These are phyloP conservation scores for Bucco capensis DNA, from an alignment of 2,113 vertebrate species.

Conservation along the genomic window DNA sequence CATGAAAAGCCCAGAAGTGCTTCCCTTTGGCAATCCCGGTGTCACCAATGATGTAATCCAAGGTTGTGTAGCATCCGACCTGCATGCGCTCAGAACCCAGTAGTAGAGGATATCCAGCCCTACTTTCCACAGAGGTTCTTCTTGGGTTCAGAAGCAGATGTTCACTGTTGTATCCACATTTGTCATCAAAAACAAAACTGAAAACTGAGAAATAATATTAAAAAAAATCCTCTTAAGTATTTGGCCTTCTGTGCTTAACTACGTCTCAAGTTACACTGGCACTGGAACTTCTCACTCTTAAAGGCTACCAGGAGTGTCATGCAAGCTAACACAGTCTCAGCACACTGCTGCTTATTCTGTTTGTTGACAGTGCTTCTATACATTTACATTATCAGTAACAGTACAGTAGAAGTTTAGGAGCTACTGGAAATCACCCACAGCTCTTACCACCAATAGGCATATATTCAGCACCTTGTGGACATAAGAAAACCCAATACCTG, in stretches of 20 bases:
- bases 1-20: slow-evolving; percentile 92
- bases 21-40: slow-evolving; percentile 87
- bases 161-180: slow-evolving; percentile 90
- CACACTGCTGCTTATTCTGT: neutral
- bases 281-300: neutral
- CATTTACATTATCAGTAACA: neutral
- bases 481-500: slow-evolving; percentile 72
- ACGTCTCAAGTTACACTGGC: neutral
- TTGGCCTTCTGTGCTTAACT: neutral
- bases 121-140: slow-evolving; percentile 87
- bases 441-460: neutral
- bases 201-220: slow-evolving; percentile 78
- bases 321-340: neutral
- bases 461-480: neutral
- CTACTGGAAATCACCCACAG: neutral
- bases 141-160: slow-evolving; percentile 82
- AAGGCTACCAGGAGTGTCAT: neutral
- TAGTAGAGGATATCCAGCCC: slow-evolving; percentile 85
- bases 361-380: neutral
- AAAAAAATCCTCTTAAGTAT: neutral
- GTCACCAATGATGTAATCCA: slow-evolving; percentile 94
- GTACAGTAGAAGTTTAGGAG: neutral
- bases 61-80: slow-evolving; percentile 84
- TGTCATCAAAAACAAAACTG: slow-evolving; percentile 92
- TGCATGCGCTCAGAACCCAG: slow-evolving; percentile 88